These are phyloP conservation scores for Mareca strepera DNA, from an alignment of 2,797 vertebrate species.

Conservation along the genomic window DNA sequence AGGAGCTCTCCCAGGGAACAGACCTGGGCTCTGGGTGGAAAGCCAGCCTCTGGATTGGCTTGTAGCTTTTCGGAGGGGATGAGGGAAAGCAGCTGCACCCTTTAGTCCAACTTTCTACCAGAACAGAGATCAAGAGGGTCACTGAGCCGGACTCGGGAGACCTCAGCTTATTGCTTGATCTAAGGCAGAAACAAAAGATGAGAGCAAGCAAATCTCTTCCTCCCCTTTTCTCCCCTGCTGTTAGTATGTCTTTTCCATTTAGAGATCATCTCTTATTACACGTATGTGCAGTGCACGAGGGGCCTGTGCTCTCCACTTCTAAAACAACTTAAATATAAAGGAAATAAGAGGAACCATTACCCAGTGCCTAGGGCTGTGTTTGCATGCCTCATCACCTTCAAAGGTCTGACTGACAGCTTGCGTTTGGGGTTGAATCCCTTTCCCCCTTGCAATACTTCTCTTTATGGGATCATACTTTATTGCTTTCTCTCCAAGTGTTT, in stretches of 20 bases:
- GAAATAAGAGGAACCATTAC: not conserved
- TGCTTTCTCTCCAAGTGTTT: slow-evolving; percentile 16
- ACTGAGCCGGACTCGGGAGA: not conserved
- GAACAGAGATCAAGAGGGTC: not conserved
- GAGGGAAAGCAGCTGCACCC: not conserved
- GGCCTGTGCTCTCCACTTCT: not conserved
- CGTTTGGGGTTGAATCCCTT: not conserved
- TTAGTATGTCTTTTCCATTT: not conserved
- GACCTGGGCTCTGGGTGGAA: not conserved
- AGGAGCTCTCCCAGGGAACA: not conserved
- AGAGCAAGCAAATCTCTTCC: not conserved
- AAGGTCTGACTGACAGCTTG: not conserved
- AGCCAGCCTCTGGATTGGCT: not conserved
- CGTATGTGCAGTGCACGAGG: not conserved
- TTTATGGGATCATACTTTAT: slow-evolving; percentile 1
- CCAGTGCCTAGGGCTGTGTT: not conserved
- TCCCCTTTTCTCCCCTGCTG: not conserved
- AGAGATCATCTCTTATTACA: not conserved
- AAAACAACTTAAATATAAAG: not conserved
- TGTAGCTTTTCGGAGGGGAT: not conserved
- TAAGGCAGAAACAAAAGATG: not conserved
- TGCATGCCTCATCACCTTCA: not conserved
- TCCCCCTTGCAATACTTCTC: not conserved
- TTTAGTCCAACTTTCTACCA: not conserved
- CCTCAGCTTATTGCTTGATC: not conserved